Evolutionary conservation across 1,140 invertebrate species (phyloP).

Genomic region (Brachionus sp.): DNA sequence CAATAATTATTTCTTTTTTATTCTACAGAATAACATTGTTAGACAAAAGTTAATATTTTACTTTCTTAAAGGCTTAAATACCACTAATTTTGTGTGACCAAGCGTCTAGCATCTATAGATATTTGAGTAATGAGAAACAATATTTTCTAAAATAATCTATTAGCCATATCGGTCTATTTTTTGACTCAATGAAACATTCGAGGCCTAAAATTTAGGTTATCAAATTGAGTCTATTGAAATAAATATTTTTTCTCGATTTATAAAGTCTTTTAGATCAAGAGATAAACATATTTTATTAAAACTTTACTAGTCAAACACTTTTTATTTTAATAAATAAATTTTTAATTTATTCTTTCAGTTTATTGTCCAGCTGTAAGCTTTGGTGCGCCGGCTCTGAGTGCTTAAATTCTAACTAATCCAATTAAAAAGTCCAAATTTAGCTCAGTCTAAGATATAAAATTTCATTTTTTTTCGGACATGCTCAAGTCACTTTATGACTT

Average conservation of each 20-base stretch:
- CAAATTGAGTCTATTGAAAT: background rate
- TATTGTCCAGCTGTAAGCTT: background rate
- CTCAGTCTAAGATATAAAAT: background rate
- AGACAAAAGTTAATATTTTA: background rate
- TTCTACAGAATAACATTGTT: background rate
- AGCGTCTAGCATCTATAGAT: background rate
- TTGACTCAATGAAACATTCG: background rate
- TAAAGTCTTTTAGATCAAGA: conserved; percentile 13
- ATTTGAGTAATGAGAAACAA: background rate
- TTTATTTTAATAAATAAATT: background rate
- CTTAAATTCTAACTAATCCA: background rate
- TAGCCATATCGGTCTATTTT: background rate
- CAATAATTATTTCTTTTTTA: background rate
- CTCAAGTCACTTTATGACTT: background rate
- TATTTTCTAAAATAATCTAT: conserved; percentile 1
- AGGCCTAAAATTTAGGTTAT: conserved; percentile 25
- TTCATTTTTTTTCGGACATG: background rate
- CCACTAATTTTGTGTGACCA: background rate
- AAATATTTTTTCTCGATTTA: background rate
- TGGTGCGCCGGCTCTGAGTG: background rate
- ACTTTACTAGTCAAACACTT: background rate
- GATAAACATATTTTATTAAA: conserved; percentile 19
- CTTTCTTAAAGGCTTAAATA: background rate
- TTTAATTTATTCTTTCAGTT: background rate
- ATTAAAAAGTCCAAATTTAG: background rate